Conservation (phyloP, 2,888 invertebrate genomes). For the Acholoe squamosa region DNA sequence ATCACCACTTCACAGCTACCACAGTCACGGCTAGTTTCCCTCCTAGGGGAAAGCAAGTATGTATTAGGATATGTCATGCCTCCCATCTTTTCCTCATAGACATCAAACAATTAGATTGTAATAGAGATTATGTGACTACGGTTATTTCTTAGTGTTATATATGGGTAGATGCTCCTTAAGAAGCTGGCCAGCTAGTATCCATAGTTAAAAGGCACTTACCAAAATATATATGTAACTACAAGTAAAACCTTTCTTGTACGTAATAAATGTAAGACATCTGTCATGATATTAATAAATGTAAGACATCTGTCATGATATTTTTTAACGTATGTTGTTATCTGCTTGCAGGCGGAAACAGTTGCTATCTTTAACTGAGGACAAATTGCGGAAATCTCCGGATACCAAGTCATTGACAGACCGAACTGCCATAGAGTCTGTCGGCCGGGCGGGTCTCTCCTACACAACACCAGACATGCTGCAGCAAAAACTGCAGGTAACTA, state of each 20-base stretch:
- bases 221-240: too few species aligned
- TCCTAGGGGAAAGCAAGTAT: constrained; percentile 79
- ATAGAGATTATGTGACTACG: too few species aligned
- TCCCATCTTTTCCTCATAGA: too few species aligned
- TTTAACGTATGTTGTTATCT: too few species aligned
- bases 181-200: too few species aligned
- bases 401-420: constrained; percentile 73
- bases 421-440: constrained; percentile 78
- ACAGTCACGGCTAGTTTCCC: constrained; percentile 77
- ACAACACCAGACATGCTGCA: constrained; percentile 67
- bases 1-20: constrained; percentile 75
- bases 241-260: too few species aligned
- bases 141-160: too few species aligned
- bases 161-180: too few species aligned
- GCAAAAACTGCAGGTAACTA: constrained; percentile 66
- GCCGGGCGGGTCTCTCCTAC: constrained; percentile 78
- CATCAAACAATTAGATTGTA: not conserved
- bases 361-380: constrained; percentile 76
- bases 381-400: constrained; percentile 75
- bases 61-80: constrained; percentile 59
- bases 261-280: too few species aligned
- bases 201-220: too few species aligned
- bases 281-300: too few species aligned
- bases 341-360: constrained; percentile 77
- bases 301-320: not conserved